Evolutionary conservation across 2,797 vertebrate species (phyloP).

Genomic region (Gymnodraco acuticeps): DNA sequence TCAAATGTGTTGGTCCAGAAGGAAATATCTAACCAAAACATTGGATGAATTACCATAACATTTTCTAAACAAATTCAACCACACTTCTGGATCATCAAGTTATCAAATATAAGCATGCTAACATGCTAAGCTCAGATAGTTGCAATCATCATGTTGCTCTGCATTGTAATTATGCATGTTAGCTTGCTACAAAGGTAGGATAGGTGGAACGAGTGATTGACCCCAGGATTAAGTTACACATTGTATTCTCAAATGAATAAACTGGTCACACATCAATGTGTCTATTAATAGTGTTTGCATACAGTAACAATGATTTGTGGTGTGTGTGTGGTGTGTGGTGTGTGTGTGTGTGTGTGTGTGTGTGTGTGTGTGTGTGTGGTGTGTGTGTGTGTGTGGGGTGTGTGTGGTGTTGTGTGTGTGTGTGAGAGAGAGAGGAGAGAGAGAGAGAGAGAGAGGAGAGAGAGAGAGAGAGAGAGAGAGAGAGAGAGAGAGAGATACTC

Average conservation of each 20-base stretch:
- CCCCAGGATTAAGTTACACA: background rate
- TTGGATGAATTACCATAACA: background rate
- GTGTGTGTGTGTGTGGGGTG: slow-evolving; percentile 20
- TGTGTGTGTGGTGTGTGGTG: slow-evolving; percentile 18
- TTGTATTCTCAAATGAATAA: slow-evolving; percentile 24
- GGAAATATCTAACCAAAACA: background rate
- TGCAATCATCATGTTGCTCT: background rate
- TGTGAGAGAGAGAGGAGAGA: slow-evolving; percentile 25
- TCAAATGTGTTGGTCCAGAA: background rate
- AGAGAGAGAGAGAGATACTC: slow-evolving; percentile 35
- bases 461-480: no score
- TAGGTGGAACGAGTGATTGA: slow-evolving; percentile 11
- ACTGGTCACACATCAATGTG: slow-evolving; percentile 37
- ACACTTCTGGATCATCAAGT: no score
- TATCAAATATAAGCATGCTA: background rate
- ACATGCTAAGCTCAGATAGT: background rate
- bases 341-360: slow-evolving; percentile 30
- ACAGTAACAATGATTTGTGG: slow-evolving; percentile 30
- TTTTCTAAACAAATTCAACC: background rate
- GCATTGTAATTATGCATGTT: background rate
- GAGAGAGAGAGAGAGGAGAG: no score
- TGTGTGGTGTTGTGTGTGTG: slow-evolving; percentile 29
- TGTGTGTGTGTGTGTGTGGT: slow-evolving; percentile 27
- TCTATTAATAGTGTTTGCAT: slow-evolving; percentile 32
- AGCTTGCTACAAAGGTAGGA: background rate